Conservation (phyloP, 2,113 vertebrate species). For the Damaliscus lunatus region DNA sequence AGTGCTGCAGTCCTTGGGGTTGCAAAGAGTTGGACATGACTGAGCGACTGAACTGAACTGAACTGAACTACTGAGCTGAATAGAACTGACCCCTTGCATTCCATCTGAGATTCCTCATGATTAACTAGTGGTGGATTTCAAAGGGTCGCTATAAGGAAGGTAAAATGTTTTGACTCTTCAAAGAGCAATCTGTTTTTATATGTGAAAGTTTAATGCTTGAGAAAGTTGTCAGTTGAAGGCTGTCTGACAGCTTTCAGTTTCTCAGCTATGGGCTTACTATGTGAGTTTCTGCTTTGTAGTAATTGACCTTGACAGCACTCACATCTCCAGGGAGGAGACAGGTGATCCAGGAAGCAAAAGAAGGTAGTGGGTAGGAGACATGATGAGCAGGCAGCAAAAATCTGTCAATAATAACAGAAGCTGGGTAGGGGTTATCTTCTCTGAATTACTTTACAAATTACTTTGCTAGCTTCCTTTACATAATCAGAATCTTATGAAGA, state of each 20-base stretch:
- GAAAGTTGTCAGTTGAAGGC: conserved; percentile 11
- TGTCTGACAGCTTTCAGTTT: background rate
- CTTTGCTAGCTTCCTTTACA: conserved; percentile 13
- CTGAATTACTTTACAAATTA: background rate
- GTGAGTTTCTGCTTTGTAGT: background rate
- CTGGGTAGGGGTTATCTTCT: background rate
- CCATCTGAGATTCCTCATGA: background rate
- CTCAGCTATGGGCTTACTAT: background rate
- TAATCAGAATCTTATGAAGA: conserved; percentile 10
- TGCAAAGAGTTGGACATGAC: rapidly evolving
- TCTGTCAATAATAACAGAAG: background rate
- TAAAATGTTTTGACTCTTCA: conserved; percentile 34
- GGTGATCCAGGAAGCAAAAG: background rate
- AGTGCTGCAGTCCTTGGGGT: background rate
- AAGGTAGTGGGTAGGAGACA: background rate
- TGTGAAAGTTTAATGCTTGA: conserved; percentile 22
- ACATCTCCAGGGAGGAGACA: background rate
- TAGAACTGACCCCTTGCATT: background rate
- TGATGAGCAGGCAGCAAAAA: background rate
- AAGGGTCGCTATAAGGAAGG: background rate
- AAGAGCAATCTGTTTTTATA: conserved; percentile 24
- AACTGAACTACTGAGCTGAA: too few species aligned
- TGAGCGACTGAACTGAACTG: background rate
- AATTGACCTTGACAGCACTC: background rate
- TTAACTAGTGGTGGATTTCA: conserved; percentile 20